Evolutionary conservation across 2,797 vertebrate species (phyloP).

Genomic region (Carapus acus): DNA sequence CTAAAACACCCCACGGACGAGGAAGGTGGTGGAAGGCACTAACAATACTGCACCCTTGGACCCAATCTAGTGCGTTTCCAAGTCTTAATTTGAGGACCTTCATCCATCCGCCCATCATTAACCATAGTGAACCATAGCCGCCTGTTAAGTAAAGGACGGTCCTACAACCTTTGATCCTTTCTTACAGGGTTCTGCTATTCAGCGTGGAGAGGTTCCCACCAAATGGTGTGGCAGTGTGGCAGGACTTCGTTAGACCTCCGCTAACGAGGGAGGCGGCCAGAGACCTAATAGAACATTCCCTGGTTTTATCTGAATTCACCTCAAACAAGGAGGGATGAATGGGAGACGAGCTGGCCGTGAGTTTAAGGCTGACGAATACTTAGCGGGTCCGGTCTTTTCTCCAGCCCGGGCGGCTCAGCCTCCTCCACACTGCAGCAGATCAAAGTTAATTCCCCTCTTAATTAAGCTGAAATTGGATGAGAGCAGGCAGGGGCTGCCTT

Average conservation of each 20-base stretch:
- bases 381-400: conserved; percentile 42
- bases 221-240: conserved; percentile 42
- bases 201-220: conserved; percentile 43
- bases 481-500: conserved; percentile 54
- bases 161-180: conserved; percentile 61
- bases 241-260: conserved; percentile 54
- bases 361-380: conserved; percentile 53
- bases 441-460: conserved; percentile 69
- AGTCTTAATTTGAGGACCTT: conserved; percentile 12
- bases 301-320: conserved; percentile 61
- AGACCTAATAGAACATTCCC: conserved; percentile 58
- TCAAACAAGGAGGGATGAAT: conserved; percentile 59
- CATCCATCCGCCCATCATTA: conserved; percentile 50
- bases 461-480: conserved; percentile 65
- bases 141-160: conserved; percentile 39
- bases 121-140: conserved; percentile 28
- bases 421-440: conserved; percentile 47
- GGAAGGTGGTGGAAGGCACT: too few relatives aligned
- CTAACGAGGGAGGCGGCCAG: conserved; percentile 64
- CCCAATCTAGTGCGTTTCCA: too few relatives aligned
- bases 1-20: too few relatives aligned
- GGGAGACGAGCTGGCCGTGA: conserved; percentile 49
- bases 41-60: too few relatives aligned
- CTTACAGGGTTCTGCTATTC: conserved; percentile 53
- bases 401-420: conserved; percentile 30